Evolutionary conservation across 2,888 invertebrate genomes (phyloP), one percentile per base, ranked within the genome.

Genomic region (Catocala sponsa): DNA sequence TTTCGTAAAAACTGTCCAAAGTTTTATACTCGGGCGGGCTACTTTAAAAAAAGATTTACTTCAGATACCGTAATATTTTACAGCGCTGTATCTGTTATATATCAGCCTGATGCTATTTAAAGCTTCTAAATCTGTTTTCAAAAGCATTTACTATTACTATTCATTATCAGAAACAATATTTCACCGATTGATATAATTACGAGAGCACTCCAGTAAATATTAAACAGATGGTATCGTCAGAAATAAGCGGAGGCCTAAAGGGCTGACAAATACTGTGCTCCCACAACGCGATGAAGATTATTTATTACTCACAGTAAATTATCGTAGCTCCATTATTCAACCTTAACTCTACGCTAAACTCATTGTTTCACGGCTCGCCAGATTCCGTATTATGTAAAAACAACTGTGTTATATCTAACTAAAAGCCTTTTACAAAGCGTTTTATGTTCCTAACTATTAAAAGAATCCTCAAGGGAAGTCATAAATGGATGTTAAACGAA

Each of bases 231-330:
- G 32, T 46, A 60, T 59, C 48, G 66, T 63, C 49, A 53, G 44
- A 55, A 69, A 62, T 46, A 65, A 54, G 49, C 50, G 42, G 50
- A 43, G 49, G 13, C 35, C 63, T 74, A 69, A 67, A 67, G 56
- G 65, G 49, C 69, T 67, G 61, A 70, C 68, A 74, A 70, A 68
- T 65, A 64, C 59, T 32, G 56, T 13, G 55, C 54, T 64, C 65
- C 75, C 61, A 57, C 74, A 67, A 64, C 59, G 60, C 67, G 48
- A 55, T 56, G 69, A 70, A 68, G 64, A 75, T 75, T 70, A 72
- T 75, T 75, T 66, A 76, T 76, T 65, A 69, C 73, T 68, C 56
- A 58, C 68, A 64, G 59, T 76, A 64, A 76, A 76, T 76, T 67
- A 67, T 70, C 64, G 60, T 59, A 63, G 57, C 62, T 71, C 63